phyloP scores from a whole-genome alignment of 2,797 vertebrate species.

The Gobio occitaniae region DNA sequence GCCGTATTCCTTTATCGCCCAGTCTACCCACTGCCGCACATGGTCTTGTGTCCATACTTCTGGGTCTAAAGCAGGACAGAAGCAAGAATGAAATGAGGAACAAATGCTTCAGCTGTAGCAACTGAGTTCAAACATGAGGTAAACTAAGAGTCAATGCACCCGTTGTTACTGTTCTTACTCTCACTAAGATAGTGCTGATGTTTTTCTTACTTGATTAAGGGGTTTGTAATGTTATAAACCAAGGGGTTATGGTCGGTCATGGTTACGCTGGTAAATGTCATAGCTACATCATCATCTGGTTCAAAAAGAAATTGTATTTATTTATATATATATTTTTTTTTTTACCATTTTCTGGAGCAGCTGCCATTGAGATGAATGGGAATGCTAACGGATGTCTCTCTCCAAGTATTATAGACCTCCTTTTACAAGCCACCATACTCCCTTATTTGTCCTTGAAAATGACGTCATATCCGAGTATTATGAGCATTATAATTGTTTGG shows the following conservation, averaged over 20 bases:
- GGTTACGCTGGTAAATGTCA: background rate
- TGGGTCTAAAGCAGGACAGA: slow-evolving; percentile 69
- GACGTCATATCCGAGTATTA: slow-evolving; percentile 75
- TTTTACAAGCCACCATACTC: slow-evolving; percentile 64
- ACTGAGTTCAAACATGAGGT: slow-evolving; percentile 18
- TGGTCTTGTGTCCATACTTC: slow-evolving; percentile 85
- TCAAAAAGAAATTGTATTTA: background rate
- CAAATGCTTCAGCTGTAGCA: background rate
- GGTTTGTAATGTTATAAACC: background rate
- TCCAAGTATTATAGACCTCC: slow-evolving; percentile 1
- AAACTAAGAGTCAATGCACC: background rate
- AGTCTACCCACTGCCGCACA: slow-evolving; percentile 85
- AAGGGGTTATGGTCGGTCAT: background rate
- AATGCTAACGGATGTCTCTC: background rate
- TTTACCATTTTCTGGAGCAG: background rate
- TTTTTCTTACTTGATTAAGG: background rate
- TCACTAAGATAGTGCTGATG: background rate
- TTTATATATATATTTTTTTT: background rate
- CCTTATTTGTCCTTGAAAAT: slow-evolving; percentile 64
- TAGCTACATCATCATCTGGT: background rate
- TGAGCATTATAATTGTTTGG: slow-evolving; percentile 59
- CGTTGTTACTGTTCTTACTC: background rate
- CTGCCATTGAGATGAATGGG: background rate
- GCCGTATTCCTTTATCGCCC: slow-evolving; percentile 87
- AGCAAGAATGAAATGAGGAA: background rate